Evolutionary conservation across 2,797 vertebrate species (phyloP).

Genomic region (Syndactyla subalaris): DNA sequence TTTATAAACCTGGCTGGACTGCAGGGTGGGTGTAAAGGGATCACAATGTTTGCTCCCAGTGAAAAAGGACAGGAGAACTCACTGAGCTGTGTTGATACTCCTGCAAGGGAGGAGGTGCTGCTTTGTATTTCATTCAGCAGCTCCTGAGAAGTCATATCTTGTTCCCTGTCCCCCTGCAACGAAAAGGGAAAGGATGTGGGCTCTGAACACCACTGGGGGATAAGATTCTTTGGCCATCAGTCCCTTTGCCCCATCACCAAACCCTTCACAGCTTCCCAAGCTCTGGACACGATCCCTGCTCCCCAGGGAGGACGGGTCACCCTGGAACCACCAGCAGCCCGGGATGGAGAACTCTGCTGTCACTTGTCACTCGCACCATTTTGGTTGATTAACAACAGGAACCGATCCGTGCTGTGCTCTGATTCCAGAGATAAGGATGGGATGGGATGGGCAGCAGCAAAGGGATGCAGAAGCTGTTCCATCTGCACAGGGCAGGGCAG

Average conservation of each 20-base stretch:
- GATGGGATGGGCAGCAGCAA: not conserved
- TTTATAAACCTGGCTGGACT: not conserved
- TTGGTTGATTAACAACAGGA: not conserved
- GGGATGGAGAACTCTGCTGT: not conserved
- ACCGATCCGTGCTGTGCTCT: not conserved
- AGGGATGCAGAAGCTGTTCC: conserved; percentile 2
- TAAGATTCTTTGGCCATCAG: not conserved
- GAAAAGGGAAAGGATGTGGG: not conserved
- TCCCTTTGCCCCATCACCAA: not conserved
- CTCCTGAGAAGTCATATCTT: too few species aligned
- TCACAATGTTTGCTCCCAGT: fast-evolving
- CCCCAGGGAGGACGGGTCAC: fast-evolving
- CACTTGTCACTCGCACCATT: not conserved
- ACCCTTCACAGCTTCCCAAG: not conserved
- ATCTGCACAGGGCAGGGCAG: conserved; percentile 39
- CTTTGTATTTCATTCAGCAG: not conserved
- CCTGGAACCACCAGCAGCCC: not conserved
- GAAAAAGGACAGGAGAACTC: not conserved
- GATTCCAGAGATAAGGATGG: not conserved
- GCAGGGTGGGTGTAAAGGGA: not conserved
- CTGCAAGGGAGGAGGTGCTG: not conserved
- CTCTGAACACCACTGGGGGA: fast-evolving
- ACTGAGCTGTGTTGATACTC: fast-evolving
- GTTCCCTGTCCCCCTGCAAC: not conserved
- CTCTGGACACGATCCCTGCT: fast-evolving